These are phyloP conservation scores for Sebastolobus alascanus DNA, from an alignment of 2,797 vertebrate genomes.

Conservation along the genomic window DNA sequence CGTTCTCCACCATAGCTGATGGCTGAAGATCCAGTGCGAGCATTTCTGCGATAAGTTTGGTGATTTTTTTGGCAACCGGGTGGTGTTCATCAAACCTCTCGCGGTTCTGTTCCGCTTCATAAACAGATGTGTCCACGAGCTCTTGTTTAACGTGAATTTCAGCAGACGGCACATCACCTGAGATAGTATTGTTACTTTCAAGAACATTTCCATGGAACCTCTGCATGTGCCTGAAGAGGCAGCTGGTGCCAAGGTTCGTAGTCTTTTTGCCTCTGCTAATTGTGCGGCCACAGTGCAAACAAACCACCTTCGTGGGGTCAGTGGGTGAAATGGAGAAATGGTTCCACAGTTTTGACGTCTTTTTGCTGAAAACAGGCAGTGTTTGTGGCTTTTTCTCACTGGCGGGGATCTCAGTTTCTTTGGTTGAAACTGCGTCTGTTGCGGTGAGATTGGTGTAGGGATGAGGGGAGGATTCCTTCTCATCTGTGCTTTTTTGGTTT, in stretches of 20 bases:
- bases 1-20: constrained; percentile 94
- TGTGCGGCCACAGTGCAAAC: constrained; percentile 98
- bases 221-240: constrained; percentile 96
- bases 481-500: constrained; percentile 88
- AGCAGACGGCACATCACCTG: constrained; percentile 87
- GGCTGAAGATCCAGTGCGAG: constrained; percentile 99
- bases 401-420: constrained; percentile 81
- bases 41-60: constrained; percentile 97
- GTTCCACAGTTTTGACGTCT: constrained; percentile 99
- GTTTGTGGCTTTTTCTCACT: constrained; percentile 85
- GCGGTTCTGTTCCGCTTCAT: constrained; percentile 81
- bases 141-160: constrained; percentile 86
- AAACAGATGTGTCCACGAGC: constrained; percentile 84
- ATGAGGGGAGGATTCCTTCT: constrained; percentile 87
- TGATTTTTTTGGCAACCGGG: constrained; percentile 98
- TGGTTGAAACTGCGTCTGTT: constrained; percentile 87
- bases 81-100: constrained; percentile 93
- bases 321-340: constrained; percentile 95
- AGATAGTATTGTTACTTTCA: constrained; percentile 89
- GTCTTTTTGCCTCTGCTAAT: constrained; percentile 99
- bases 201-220: constrained; percentile 93
- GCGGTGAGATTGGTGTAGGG: constrained; percentile 86
- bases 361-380: constrained; percentile 92
- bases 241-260: constrained; percentile 97
- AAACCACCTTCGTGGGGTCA: constrained; percentile 97